phyloP scores from a whole-genome alignment of 2,888 invertebrate genomes.

The Lycia hirtaria region DNA sequence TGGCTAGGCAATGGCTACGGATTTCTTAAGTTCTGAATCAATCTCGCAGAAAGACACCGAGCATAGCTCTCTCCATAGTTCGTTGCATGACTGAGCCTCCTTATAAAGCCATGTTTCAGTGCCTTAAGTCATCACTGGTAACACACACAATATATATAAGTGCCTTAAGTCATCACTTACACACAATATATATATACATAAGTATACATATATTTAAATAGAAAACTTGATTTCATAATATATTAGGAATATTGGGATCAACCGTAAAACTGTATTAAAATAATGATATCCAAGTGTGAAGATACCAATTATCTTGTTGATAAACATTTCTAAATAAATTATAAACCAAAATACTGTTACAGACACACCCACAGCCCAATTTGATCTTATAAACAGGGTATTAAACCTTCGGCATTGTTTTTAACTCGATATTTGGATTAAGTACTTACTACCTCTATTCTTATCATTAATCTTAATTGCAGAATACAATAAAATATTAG shows the following conservation, averaged over 20 bases:
- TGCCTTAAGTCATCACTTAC: no score
- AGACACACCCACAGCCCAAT: conserved; percentile 69
- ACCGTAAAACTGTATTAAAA: conserved; percentile 15
- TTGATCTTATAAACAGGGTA: conserved; percentile 68
- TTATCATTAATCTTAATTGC: conserved; percentile 86
- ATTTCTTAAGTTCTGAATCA: no score
- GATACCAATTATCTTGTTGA: conserved; percentile 47
- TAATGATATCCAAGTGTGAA: conserved; percentile 40
- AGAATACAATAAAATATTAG: conserved; percentile 83
- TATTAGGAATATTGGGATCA: background rate
- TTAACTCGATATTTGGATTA: conserved; percentile 83
- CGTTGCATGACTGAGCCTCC: no score
- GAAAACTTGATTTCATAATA: no score
- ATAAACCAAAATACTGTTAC: conserved; percentile 53
- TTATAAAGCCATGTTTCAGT: no score
- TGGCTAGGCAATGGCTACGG: no score
- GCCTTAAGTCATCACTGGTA: no score
- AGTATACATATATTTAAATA: no score
- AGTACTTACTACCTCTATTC: conserved; percentile 81
- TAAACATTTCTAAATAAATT: conserved; percentile 59
- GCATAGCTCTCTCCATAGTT: no score
- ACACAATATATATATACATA: no score
- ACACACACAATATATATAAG: no score
- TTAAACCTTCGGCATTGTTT: conserved; percentile 66
- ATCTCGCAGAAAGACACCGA: no score